phyloP scores from a whole-genome alignment of 2,113 vertebrate species.

The Ailurus styani region DNA sequence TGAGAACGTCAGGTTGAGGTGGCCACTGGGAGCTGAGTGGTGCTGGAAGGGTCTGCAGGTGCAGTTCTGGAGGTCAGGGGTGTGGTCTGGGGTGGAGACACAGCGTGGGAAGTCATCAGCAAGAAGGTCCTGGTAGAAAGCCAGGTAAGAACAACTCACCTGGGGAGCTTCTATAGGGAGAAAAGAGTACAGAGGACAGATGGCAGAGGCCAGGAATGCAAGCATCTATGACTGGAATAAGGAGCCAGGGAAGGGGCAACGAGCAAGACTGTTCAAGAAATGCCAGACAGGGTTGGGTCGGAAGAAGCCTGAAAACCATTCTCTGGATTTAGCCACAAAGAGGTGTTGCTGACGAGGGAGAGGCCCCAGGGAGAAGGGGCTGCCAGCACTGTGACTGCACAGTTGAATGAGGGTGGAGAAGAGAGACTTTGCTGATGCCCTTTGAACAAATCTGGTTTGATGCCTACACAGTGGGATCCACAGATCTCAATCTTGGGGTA shows the following conservation, averaged over 20 bases:
- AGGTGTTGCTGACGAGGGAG: background rate
- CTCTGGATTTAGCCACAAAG: background rate
- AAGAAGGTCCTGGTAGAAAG: background rate
- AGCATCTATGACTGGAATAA: background rate
- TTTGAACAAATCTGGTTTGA: background rate
- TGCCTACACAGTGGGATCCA: background rate
- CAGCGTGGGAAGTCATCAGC: background rate
- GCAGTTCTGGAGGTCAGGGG: background rate
- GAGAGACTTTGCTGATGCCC: background rate
- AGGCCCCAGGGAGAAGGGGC: background rate
- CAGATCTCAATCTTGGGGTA: background rate
- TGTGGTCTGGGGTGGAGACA: background rate
- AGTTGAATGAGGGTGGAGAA: background rate
- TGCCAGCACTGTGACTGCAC: accelerated
- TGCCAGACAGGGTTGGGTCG: background rate
- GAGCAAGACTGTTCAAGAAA: background rate
- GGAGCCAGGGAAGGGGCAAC: background rate
- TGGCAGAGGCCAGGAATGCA: background rate
- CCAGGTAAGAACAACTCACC: background rate
- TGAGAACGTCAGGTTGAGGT: background rate
- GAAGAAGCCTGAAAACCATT: background rate
- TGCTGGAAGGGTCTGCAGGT: background rate
- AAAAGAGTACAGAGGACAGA: background rate
- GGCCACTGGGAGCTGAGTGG: background rate
- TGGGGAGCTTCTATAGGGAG: background rate